Percentiles rank a stretch among this genome's conserved stretches.
Conservation (phyloP, 2,797 vertebrate species). For the Xenentodon cancila region DNA sequence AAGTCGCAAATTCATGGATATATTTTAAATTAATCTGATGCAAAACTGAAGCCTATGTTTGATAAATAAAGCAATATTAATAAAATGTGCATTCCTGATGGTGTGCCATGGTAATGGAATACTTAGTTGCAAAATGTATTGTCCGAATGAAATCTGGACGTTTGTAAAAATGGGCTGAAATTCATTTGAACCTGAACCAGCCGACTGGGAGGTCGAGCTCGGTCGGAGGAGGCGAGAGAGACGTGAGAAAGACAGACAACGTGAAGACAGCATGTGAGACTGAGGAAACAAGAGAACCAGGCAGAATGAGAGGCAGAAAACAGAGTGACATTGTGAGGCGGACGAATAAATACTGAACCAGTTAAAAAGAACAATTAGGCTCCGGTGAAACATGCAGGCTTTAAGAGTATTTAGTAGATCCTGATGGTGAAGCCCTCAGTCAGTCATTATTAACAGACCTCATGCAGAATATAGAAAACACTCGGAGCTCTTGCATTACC, state of each 20-base stretch:
- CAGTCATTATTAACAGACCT: slow-evolving; percentile 65
- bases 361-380: slow-evolving; percentile 24
- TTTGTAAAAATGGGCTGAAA: slow-evolving; percentile 4
- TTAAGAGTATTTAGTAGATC: slow-evolving; percentile 53
- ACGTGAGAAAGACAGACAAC: neutral
- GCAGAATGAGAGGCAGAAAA: slow-evolving; percentile 24
- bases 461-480: slow-evolving; percentile 63
- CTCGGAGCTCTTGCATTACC: slow-evolving; percentile 67
- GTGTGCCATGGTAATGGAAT: too few species aligned
- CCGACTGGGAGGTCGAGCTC: slow-evolving; percentile 13
- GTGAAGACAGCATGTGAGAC: slow-evolving; percentile 4
- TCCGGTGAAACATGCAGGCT: slow-evolving; percentile 30
- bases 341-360: slow-evolving; percentile 26
- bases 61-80: neutral
- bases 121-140: too few species aligned
- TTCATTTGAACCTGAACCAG: slow-evolving; percentile 4
- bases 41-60: neutral
- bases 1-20: too few species aligned
- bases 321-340: too few species aligned
- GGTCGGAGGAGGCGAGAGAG: slow-evolving; percentile 11
- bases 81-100: neutral
- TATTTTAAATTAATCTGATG: neutral
- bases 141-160: slow-evolving; percentile 6
- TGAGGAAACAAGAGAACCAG: neutral
- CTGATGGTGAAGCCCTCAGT: slow-evolving; percentile 54